Conservation (phyloP, 2,113 vertebrate genomes). For the Zeus faber region DNA sequence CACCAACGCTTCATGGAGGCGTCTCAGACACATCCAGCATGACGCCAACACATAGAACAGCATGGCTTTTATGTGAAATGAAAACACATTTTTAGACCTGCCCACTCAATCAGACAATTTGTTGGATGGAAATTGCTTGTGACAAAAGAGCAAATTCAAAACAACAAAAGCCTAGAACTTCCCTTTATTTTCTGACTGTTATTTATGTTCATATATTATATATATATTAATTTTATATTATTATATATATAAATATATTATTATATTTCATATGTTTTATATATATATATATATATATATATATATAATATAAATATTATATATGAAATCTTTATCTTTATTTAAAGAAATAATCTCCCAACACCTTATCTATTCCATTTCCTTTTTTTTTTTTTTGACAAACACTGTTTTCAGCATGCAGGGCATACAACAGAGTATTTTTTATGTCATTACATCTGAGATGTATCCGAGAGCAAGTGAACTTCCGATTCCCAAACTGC, state of each 20-base stretch:
- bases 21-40: no score
- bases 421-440: no score
- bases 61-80: no score
- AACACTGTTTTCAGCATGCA: background rate
- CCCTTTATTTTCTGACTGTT: background rate
- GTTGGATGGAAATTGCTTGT: no score
- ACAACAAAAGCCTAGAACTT: background rate
- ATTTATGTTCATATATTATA: background rate
- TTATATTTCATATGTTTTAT: background rate
- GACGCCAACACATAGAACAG: no score
- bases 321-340: background rate
- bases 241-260: background rate
- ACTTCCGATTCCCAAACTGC: no score
- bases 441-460: no score
- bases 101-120: no score
- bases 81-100: no score
- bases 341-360: background rate
- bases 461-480: no score
- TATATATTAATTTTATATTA: background rate
- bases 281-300: background rate
- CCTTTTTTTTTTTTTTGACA: background rate
- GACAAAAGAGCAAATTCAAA: slow-evolving; percentile 19
- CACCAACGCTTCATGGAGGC: no score
- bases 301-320: background rate
- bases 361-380: background rate